phyloP scores from a whole-genome alignment of 2,113 vertebrate genomes.

The Leptodactylus fuscus region DNA sequence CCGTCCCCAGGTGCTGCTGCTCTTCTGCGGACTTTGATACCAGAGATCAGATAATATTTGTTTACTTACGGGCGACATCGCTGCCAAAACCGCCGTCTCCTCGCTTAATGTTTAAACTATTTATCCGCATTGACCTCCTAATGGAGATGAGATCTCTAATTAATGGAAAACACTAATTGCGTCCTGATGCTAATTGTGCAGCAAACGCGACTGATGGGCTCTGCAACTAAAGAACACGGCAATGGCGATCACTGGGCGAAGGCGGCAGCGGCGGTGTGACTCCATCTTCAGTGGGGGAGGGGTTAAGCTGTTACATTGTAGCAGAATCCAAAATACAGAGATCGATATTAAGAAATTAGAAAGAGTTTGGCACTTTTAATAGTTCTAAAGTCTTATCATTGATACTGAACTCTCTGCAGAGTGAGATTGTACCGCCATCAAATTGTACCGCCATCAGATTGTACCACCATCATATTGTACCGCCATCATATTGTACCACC shows the following conservation, averaged over 20 bases:
- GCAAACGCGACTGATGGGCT: background rate
- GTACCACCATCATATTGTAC: too few relatives aligned
- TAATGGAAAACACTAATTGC: constrained; percentile 40
- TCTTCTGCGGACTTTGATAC: constrained; percentile 7
- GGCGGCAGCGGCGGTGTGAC: background rate
- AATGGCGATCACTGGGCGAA: background rate
- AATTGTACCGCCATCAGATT: too few relatives aligned
- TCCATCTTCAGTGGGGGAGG: too few relatives aligned
- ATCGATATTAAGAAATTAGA: background rate
- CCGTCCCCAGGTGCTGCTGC: background rate
- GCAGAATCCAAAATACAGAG: background rate
- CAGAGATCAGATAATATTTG: constrained; percentile 10
- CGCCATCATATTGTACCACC: too few relatives aligned
- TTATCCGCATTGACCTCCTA: constrained; percentile 36
- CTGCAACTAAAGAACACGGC: background rate
- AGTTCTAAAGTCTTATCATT: too few relatives aligned
- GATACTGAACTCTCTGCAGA: too few relatives aligned
- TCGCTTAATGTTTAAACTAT: background rate
- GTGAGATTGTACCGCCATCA: too few relatives aligned
- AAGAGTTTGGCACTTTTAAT: background rate
- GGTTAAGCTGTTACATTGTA: background rate
- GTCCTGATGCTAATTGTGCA: constrained; percentile 15
- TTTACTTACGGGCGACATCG: background rate
- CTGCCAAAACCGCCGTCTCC: background rate
- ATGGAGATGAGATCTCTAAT: constrained; percentile 47